A percentile compares a stretch with the other conserved stretches of the same genome.
Conservation (phyloP, 2,113 vertebrate species). For the Clinocottus analis region DNA sequence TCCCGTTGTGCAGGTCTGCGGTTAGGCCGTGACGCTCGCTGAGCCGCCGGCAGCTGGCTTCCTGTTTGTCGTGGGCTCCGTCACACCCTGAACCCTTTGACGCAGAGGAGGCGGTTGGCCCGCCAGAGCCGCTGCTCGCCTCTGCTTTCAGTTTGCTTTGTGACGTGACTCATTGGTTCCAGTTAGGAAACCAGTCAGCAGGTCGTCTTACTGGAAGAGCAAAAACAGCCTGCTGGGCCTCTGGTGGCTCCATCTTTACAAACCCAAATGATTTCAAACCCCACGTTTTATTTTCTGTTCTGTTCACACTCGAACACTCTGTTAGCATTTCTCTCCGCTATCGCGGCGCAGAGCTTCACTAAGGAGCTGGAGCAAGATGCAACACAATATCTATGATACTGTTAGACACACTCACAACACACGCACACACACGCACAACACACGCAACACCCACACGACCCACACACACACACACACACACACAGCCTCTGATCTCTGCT, state of each 20-base stretch:
- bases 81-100: slow-evolving; percentile 36
- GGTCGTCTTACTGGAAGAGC: slow-evolving; percentile 64
- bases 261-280: neutral
- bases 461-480: slow-evolving; percentile 8
- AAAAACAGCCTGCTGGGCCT: slow-evolving; percentile 32
- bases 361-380: neutral
- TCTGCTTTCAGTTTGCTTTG: slow-evolving; percentile 62
- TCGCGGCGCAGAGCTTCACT: neutral
- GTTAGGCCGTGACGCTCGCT: slow-evolving; percentile 4
- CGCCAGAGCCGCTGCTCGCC: neutral
- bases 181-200: slow-evolving; percentile 58
- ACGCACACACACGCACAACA: neutral
- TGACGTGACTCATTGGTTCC: slow-evolving; percentile 71
- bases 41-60: slow-evolving; percentile 40
- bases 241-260: neutral
- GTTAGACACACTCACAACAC: neutral
- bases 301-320: no score
- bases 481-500: slow-evolving; percentile 29
- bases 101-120: neutral
- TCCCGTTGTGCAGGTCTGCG: slow-evolving; percentile 28
- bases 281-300: neutral
- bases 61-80: slow-evolving; percentile 45
- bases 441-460: neutral
- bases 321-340: neutral
- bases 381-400: neutral